Percentiles rank a stretch among this genome's conserved stretches.
phyloP scores from a whole-genome alignment of 2,113 vertebrate genomes.

The Baryphthengus martii region DNA sequence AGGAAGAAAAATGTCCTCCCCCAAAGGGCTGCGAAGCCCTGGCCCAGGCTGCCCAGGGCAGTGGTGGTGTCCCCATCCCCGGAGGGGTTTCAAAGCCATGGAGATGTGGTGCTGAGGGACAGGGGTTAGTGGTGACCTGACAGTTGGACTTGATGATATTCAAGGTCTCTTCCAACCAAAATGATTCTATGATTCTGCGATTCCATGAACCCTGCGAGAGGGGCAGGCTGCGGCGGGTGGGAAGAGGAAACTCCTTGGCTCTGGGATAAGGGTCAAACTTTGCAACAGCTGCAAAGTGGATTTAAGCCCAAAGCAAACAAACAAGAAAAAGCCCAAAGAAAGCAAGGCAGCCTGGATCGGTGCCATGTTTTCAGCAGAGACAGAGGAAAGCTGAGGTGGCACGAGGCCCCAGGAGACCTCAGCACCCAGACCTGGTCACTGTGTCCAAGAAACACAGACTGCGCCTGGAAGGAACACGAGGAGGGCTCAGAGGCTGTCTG shows the following conservation, averaged over 20 bases:
- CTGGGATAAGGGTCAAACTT: background rate
- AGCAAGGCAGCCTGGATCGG: background rate
- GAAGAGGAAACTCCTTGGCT: background rate
- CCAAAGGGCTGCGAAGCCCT: too few species aligned
- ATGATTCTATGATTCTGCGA: background rate
- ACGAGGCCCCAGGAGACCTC: background rate
- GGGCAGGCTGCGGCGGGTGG: accelerated
- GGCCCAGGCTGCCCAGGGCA: too few species aligned
- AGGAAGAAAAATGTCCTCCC: too few species aligned
- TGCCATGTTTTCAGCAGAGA: background rate
- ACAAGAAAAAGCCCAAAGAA: background rate
- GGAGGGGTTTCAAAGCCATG: too few species aligned
- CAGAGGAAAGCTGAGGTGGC: background rate
- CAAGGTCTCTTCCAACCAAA: background rate
- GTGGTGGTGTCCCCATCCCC: too few species aligned
- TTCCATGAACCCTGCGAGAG: background rate
- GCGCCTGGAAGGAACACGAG: background rate
- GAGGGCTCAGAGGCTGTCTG: background rate
- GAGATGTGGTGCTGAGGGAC: too few species aligned
- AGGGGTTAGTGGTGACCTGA: too few species aligned
- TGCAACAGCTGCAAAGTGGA: background rate
- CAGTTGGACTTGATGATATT: too few species aligned
- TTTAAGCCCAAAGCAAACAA: conserved; percentile 1
- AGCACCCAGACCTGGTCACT: background rate
- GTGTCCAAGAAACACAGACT: background rate